phyloP scores from a whole-genome alignment of 2,888 invertebrate genomes.

The Mimas tiliae region DNA sequence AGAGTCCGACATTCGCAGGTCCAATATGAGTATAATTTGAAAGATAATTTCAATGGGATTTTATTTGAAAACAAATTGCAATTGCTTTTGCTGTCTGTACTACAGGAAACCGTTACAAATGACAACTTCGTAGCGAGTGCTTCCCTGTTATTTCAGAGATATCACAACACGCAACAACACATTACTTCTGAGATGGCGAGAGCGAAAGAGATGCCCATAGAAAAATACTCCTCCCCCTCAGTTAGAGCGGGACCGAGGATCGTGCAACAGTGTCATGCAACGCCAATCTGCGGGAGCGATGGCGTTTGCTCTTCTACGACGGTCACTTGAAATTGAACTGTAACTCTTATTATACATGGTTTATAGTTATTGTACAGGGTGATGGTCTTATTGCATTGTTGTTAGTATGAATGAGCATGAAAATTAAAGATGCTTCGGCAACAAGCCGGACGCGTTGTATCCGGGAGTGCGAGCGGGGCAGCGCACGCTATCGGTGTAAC shows the following conservation, averaged over 20 bases:
- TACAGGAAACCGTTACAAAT: conserved; percentile 80
- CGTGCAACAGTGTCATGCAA: conserved; percentile 75
- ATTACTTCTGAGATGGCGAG: conserved; percentile 80
- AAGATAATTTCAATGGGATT: not conserved
- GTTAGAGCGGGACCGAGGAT: conserved; percentile 64
- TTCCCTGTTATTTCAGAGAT: conserved; percentile 85
- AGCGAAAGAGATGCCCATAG: conserved; percentile 66
- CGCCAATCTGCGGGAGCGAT: conserved; percentile 11
- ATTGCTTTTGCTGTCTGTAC: conserved; percentile 61
- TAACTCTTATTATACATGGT: conserved; percentile 37
- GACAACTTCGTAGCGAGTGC: conserved; percentile 84
- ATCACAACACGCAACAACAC: conserved; percentile 85
- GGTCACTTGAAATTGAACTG: conserved; percentile 40
- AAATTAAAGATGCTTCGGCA: conserved; percentile 59
- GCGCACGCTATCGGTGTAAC: conserved; percentile 58
- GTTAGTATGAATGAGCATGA: conserved; percentile 52
- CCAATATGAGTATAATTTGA: not conserved
- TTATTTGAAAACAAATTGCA: not conserved
- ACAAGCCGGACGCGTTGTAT: conserved; percentile 39
- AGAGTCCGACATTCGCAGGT: no score
- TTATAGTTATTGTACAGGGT: conserved; percentile 35
- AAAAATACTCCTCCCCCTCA: conserved; percentile 63
- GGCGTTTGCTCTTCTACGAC: not conserved
- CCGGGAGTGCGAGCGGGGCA: conserved; percentile 63
- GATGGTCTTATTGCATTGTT: conserved; percentile 52